These are phyloP conservation scores for Leptura quadrifasciata DNA, from an alignment of 2,888 invertebrate genomes.

Conservation along the genomic window DNA sequence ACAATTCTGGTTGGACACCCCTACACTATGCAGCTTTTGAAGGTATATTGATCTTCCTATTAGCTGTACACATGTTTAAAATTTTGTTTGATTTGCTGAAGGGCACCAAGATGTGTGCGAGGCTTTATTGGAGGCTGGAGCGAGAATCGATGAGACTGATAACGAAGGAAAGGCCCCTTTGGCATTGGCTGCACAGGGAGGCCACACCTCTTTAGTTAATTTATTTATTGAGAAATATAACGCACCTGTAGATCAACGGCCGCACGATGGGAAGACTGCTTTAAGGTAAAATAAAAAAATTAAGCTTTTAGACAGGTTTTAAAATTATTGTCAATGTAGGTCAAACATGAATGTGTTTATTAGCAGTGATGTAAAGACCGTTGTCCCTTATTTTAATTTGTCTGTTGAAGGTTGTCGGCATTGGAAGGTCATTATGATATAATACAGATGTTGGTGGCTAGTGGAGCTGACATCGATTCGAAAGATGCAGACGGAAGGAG, in stretches of 20 bases:
- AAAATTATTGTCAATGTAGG: too few species aligned
- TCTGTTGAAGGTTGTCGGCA: slow-evolving; percentile 80
- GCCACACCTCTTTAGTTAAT: slow-evolving; percentile 82
- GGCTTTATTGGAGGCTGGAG: slow-evolving; percentile 89
- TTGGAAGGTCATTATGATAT: slow-evolving; percentile 90
- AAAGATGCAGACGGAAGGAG: slow-evolving; percentile 95
- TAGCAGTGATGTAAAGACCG: too few species aligned
- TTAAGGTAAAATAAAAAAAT: slow-evolving; percentile 76
- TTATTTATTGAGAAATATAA: slow-evolving; percentile 84
- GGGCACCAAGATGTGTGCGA: slow-evolving; percentile 90
- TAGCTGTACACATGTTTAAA: neutral
- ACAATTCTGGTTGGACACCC: slow-evolving; percentile 98
- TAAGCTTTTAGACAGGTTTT: too few species aligned
- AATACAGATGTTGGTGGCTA: slow-evolving; percentile 81
- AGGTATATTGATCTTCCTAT: slow-evolving; percentile 71
- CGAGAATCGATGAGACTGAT: slow-evolving; percentile 91
- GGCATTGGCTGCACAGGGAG: slow-evolving; percentile 93
- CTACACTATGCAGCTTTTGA: slow-evolving; percentile 97
- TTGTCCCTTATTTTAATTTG: slow-evolving; percentile 23
- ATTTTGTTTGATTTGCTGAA: slow-evolving; percentile 55
- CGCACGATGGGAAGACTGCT: slow-evolving; percentile 93
- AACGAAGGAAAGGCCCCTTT: slow-evolving; percentile 93
- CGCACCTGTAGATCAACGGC: slow-evolving; percentile 88
- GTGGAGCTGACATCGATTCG: slow-evolving; percentile 90
- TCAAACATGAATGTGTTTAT: too few species aligned